These are phyloP conservation scores for Vombatus ursinus DNA, from an alignment of 2,113 vertebrate species.

Conservation along the genomic window DNA sequence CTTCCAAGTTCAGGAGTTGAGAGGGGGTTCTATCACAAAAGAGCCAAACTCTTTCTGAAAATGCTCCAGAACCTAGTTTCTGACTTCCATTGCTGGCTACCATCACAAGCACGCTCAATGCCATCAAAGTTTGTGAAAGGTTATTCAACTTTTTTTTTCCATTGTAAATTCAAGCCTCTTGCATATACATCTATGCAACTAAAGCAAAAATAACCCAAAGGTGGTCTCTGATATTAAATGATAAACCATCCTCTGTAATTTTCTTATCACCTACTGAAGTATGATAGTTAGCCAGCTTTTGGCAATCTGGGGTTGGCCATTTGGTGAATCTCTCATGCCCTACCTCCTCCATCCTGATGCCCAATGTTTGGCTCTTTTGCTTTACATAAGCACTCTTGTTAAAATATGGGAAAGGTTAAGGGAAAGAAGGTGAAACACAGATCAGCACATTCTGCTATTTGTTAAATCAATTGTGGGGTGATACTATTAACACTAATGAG, in stretches of 20 bases:
- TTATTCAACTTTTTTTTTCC: not conserved
- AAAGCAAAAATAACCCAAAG: not conserved
- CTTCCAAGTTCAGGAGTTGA: not conserved
- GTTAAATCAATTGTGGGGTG: not conserved
- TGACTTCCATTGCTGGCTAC: not conserved
- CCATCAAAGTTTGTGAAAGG: not conserved
- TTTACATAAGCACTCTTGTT: not conserved
- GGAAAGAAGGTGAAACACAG: not conserved
- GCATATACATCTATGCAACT: not conserved
- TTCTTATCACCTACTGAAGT: not conserved
- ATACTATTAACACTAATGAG: not conserved
- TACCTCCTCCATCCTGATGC: not conserved
- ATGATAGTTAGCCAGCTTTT: not conserved
- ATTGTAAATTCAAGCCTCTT: not conserved
- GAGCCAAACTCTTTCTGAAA: not conserved
- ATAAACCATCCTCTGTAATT: conserved; percentile 35
- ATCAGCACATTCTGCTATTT: not conserved
- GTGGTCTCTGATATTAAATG: not conserved
- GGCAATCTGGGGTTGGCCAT: not conserved
- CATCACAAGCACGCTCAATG: not conserved
- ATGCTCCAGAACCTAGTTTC: not conserved
- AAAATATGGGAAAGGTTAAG: not conserved
- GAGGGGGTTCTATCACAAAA: not conserved
- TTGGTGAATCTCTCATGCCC: not conserved
- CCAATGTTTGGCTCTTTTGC: conserved; percentile 1